Base-by-base conservation (phyloP, 1,140 invertebrate genomes). In the Drosophila kikkawai region DNA sequence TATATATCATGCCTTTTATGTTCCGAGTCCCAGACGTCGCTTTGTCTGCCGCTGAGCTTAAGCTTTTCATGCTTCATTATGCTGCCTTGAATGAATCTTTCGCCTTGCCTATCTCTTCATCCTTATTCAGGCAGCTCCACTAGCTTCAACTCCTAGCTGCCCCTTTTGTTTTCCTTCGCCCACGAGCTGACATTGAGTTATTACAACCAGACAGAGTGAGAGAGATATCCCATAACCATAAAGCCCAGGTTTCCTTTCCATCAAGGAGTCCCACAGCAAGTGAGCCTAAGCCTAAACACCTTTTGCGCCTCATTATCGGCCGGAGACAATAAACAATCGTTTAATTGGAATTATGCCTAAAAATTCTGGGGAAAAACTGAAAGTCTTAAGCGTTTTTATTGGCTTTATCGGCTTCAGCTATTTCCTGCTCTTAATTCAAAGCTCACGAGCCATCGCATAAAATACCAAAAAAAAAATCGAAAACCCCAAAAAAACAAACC, bases 271-370 rank as follows among this genome's bases (percentile, higher is more conserved):
- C 39, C 63, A 64, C 41, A 71, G 69, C 79, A 86, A 86, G 75
- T 87, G 70, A 63, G 50, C 12, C 42, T 69, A 70, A 69, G 58
- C 61, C 68, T 66, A 56, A 74, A 63, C 65, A 60, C 57, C 48
- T 59, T 80, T 75, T 59, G 57, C 41, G 77, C 53, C 70, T 75
- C 37, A 59, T 82, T 75, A 76, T 67, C 61, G 41, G 47, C 39
- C 29, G 17, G 17, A 59, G 50, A 68, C 68, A 65, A 68, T 88
- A 90, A 90, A 88, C 68, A 50, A 90, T 59, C 75, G 63, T 79
- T 90, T 88, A 88, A 88, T 88, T 88, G 85, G 84, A 81, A 90
- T 84, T 88, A 88, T 75, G 83, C 66, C 80, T 67, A 76, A 88
- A 81, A 71, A 74, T 66, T 56, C 75, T 75, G 41, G 45, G 66